Base-by-base conservation (phyloP, 2,113 vertebrate species). In the Coptodon bakossiorum region DNA sequence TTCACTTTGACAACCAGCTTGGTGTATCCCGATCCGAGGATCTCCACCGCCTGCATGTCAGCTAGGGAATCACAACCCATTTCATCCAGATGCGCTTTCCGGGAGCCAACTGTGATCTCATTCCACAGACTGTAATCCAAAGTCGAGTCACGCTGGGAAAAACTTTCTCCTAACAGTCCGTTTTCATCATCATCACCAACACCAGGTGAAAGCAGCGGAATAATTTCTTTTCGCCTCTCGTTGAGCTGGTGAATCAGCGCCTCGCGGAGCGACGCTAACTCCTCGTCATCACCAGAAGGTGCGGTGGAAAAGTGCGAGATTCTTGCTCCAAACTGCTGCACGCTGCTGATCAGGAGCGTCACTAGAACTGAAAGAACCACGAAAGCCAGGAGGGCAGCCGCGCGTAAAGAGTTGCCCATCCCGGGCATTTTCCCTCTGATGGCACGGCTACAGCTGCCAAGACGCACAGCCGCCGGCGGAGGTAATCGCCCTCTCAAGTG, bases 11-110 rank as follows among this genome's bases (percentile, higher is more conserved):
- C 66, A 40, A 96, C 96, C 79, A 95, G 93, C 85, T 97, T 97
- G 16, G 97, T 97, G 94, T 97, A 97, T 40, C 96, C 96, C 8
- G 96, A 96, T 6, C 96, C 96, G 13, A 97, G 94, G 29, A 97
- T 91, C 84, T 95, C 73, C 87, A 95, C 71, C n/a, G 95, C 95
- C 38, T 90, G 91, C 57, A 92, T 92, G 90, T 93, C 88, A 81
- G 89, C 80, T 52, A 98, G 94, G 57, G 97, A 96, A 13, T 91
- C 94, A 84, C 97, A 98, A 11, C 91, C 96, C 91, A 97, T 88
- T 17, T 90, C 89, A 90, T 90, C 91, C 88, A 86, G 57, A 24
- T 87, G 87, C 86, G 93, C 81, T 56, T 22, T 82, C 71, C 88
- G 83, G 59, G 85, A 86, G 34, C 90, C 94, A 11, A 83, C 81